Base-by-base conservation (phyloP, 1,140 invertebrate species). In the Macrobrachium nipponense region DNA sequence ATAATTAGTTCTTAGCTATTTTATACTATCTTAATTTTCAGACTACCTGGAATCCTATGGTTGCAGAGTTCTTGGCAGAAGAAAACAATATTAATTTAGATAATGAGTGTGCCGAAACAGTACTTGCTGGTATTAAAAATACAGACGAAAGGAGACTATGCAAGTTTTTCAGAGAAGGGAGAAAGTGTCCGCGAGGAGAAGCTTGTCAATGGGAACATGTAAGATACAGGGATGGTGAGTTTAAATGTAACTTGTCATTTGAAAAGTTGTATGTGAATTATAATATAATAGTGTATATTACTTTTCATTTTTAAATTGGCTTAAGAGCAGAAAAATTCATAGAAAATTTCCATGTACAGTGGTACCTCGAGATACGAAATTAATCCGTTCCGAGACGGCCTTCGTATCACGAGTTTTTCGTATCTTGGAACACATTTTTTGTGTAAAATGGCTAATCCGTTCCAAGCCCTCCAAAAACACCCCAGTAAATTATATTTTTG, bases 91-190 rank as follows among this genome's bases (percentile, higher is more conserved):
- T 23, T 20, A 0, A 15, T 20, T 15, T 58, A 15, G 27, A 72
- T 72, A 68, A 81, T 81, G 80, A 81, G 51, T 81, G 80, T 59
- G 80, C 51, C 18, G 80, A 81, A 23, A 81, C 66, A 11, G 43
- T 81, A 14, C 18, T 81, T 20, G 5, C 60, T 12, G 80, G 80
- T 17, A 59, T 51, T 44, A 81, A 59, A n/a, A 81, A 81, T 58
- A 81, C 66, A 14, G 80, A 81, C 27, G 80, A 64, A 58, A 10
- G 18, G 4, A 44, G 80, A 0, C 80, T 70, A 18, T 81, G 80
- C 66, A 81, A 81, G 80, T 81, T 59, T 51, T 70, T 58, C 64
- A n/a, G 80, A 0, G 36, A 51, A 11, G 80, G 80, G n/a, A 44
- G 15, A 17, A 58, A 36, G 66, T 81, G 80, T 70, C 66, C 66